These are phyloP conservation scores for Proteles cristata DNA, from an alignment of 2,113 vertebrate genomes.

Conservation along the genomic window DNA sequence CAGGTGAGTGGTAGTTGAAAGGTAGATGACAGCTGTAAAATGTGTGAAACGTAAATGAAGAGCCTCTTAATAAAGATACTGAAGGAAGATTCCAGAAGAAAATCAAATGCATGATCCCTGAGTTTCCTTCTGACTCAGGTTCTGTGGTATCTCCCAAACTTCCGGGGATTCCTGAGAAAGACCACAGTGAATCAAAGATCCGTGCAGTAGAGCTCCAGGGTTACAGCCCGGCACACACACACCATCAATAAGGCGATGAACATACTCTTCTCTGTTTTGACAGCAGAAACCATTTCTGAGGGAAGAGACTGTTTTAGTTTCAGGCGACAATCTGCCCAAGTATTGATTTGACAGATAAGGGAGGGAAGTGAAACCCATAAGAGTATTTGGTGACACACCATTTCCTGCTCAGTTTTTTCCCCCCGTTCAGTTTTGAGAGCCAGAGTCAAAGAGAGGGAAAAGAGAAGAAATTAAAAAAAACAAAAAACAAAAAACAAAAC, in stretches of 20 bases:
- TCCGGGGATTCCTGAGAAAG: not conserved
- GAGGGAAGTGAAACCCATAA: not conserved
- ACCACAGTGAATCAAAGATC: not conserved
- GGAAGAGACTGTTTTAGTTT: not conserved
- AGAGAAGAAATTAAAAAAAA: not conserved
- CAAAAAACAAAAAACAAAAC: not conserved
- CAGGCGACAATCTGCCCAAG: not conserved
- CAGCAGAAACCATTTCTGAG: not conserved
- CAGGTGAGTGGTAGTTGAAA: not conserved
- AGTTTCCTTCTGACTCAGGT: not conserved
- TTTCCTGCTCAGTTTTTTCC: constrained; percentile 10
- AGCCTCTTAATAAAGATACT: not conserved
- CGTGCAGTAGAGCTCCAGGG: not conserved
- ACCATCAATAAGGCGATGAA: not conserved
- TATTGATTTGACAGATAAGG: constrained; percentile 11
- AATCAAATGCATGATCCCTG: not conserved
- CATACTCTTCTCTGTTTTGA: not conserved
- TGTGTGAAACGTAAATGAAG: not conserved
- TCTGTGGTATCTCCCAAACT: not conserved
- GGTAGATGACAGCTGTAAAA: not conserved
- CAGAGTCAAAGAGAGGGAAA: not conserved
- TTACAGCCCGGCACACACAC: too few relatives aligned
- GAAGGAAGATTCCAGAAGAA: not conserved
- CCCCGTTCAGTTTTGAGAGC: not conserved
- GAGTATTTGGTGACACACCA: not conserved